phyloP scores from a whole-genome alignment of 2,888 invertebrate species.

The Clivina fossor region DNA sequence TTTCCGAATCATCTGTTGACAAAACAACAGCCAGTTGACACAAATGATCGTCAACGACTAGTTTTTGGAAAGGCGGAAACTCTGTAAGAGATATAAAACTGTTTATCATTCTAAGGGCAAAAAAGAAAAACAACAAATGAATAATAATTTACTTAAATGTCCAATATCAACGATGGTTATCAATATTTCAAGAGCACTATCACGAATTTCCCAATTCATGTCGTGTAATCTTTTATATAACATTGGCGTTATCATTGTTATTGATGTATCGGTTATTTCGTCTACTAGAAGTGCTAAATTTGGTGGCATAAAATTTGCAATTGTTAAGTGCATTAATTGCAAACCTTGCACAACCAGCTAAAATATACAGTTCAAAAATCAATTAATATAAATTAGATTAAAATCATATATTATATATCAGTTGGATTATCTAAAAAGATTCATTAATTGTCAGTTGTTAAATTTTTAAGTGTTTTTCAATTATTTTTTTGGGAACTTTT shows the following conservation, averaged over 20 bases:
- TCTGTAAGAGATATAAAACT: constrained; percentile 55
- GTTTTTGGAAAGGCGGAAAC: constrained; percentile 75
- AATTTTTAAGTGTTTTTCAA: too few species aligned
- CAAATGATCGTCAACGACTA: constrained; percentile 66
- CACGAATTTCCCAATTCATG: constrained; percentile 76
- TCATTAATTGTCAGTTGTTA: background rate
- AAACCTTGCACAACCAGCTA: constrained; percentile 72
- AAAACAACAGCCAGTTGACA: constrained; percentile 66
- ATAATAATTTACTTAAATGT: constrained; percentile 63
- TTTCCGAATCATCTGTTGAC: constrained; percentile 68
- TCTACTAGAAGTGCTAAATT: constrained; percentile 74
- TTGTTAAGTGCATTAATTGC: constrained; percentile 67
- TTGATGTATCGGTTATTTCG: constrained; percentile 59
- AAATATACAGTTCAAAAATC: constrained; percentile 42
- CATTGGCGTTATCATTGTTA: constrained; percentile 61
- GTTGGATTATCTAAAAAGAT: too few species aligned
- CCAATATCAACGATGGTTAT: constrained; percentile 70
- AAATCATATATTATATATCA: too few species aligned
- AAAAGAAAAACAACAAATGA: constrained; percentile 19
- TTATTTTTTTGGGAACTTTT: too few species aligned
- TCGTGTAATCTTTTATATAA: constrained; percentile 72
- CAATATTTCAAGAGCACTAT: constrained; percentile 73
- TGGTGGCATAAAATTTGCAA: constrained; percentile 75
- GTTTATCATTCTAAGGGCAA: background rate
- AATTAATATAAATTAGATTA: constrained; percentile 5